These are phyloP conservation scores for Neodontobutis hainanensis DNA, from an alignment of 2,113 vertebrate species.

Conservation along the genomic window DNA sequence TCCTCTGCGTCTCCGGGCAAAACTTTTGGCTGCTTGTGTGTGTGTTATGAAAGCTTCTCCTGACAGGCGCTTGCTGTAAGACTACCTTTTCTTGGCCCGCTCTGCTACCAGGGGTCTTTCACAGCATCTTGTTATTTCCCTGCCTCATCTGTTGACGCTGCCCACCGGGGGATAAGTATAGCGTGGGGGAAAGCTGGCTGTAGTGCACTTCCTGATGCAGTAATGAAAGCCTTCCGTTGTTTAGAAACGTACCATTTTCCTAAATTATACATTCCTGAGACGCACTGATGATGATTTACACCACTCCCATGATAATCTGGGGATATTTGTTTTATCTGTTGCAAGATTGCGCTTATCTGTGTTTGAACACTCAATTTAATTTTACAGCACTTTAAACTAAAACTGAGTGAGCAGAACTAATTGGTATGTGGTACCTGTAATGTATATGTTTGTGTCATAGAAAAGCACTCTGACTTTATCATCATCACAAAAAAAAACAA, in stretches of 20 bases:
- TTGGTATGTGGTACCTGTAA: not conserved
- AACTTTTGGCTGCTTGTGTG: slow-evolving; percentile 36
- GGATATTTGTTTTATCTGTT: slow-evolving; percentile 32
- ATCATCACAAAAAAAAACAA: no score
- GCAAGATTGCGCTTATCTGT: slow-evolving; percentile 15
- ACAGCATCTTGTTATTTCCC: slow-evolving; percentile 49
- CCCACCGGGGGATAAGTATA: slow-evolving; percentile 53
- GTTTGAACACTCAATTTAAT: not conserved
- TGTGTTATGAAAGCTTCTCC: not conserved
- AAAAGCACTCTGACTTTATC: no score
- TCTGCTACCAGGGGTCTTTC: slow-evolving; percentile 24
- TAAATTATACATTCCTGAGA: slow-evolving; percentile 65
- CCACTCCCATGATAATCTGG: slow-evolving; percentile 55
- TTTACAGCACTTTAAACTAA: not conserved
- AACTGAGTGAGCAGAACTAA: not conserved
- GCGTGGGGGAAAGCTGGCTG: slow-evolving; percentile 43
- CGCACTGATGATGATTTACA: slow-evolving; percentile 37
- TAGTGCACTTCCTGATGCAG: slow-evolving; percentile 58
- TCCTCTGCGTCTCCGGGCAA: slow-evolving; percentile 64
- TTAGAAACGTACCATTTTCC: slow-evolving; percentile 57
- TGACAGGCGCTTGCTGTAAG: slow-evolving; percentile 27
- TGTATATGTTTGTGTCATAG: not conserved
- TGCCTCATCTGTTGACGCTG: slow-evolving; percentile 23
- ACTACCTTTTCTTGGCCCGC: slow-evolving; percentile 41
- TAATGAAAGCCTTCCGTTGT: slow-evolving; percentile 75